Percentiles rank a stretch among this genome's conserved stretches.
Conservation (phyloP, 2,888 invertebrate species). For the Phalera bucephala region DNA sequence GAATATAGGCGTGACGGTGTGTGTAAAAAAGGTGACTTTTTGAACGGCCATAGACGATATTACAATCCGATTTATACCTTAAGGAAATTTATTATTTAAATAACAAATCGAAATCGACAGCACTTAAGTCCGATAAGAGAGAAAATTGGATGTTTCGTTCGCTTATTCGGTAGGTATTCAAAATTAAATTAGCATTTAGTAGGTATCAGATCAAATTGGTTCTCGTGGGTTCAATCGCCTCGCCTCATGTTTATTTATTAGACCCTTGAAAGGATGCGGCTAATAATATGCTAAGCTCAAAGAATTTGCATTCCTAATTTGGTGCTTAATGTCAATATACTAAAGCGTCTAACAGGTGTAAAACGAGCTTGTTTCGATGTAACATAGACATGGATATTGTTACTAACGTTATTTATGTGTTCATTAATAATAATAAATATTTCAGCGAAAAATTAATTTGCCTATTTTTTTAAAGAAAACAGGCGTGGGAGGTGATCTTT, state of each 20-base stretch:
- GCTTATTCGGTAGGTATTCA: constrained; percentile 41
- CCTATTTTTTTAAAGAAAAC: no score
- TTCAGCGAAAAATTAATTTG: no score
- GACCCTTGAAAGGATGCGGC: constrained; percentile 62
- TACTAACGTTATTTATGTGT: no score
- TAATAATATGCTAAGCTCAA: constrained; percentile 63
- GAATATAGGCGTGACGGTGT: no score
- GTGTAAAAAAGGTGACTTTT: no score
- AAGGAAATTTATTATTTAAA: constrained; percentile 21
- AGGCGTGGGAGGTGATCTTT: no score
- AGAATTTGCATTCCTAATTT: constrained; percentile 66
- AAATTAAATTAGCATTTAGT: constrained; percentile 69
- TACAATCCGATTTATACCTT: no score
- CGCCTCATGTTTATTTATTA: constrained; percentile 73
- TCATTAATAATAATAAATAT: no score
- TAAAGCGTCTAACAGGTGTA: constrained; percentile 18
- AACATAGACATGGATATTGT: no score
- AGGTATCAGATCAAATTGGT: constrained; percentile 62
- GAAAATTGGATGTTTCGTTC: constrained; percentile 43
- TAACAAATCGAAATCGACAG: constrained; percentile 19
- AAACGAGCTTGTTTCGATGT: constrained; percentile 8
- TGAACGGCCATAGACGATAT: no score
- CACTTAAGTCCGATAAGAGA: constrained; percentile 37
- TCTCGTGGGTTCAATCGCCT: constrained; percentile 51
- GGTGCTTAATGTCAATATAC: constrained; percentile 36